Percentiles rank a stretch among this genome's conserved stretches.
Conservation (phyloP, 2,797 vertebrate species). For the Amniataba percoides region DNA sequence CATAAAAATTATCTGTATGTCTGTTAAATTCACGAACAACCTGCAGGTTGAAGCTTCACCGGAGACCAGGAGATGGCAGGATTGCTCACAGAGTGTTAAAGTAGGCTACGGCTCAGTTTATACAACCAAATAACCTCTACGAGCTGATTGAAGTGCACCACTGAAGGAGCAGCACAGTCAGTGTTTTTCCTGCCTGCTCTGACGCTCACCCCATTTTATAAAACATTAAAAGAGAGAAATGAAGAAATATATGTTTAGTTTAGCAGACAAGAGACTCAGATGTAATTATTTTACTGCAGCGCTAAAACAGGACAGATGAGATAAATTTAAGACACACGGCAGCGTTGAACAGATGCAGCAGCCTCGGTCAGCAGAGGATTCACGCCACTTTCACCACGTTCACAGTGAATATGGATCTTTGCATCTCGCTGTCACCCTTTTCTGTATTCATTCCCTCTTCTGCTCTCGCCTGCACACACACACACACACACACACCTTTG, state of each 20-base stretch:
- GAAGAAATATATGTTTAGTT: not conserved
- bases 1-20: not conserved
- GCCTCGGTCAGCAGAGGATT: conserved; percentile 5
- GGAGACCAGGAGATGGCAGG: conserved; percentile 70
- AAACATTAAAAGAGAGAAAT: not conserved
- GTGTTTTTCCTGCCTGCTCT: not conserved
- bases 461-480: conserved; percentile 8
- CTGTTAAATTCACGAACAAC: not conserved
- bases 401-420: conserved; percentile 40
- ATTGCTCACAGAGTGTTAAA: conserved; percentile 42
- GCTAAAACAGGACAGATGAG: not conserved
- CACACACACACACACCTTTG: conserved; percentile 57
- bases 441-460: conserved; percentile 23
- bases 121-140: conserved; percentile 23
- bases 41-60: not conserved
- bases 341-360: not conserved
- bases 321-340: conserved; percentile 1
- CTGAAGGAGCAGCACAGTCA: not conserved
- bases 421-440: conserved; percentile 3
- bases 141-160: conserved; percentile 15
- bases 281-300: not conserved
- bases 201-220: not conserved
- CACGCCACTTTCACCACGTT: conserved; percentile 2
- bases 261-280: not conserved
- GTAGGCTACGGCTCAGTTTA: conserved; percentile 3